phyloP scores from a whole-genome alignment of 2,888 invertebrate species.

The Pristionchus entomophagus region DNA sequence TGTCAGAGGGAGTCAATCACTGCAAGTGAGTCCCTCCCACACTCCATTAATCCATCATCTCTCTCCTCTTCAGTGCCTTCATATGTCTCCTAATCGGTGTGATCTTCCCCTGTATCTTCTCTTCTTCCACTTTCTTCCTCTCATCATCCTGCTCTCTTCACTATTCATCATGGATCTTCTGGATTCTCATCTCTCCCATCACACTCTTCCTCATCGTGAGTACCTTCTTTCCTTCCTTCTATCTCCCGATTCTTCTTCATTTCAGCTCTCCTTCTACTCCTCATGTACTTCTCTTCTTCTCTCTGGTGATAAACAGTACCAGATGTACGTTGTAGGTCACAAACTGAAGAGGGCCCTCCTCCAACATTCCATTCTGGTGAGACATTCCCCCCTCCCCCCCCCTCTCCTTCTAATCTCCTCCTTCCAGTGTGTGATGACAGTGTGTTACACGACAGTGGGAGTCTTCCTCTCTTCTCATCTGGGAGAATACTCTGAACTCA shows the following conservation, averaged over 20 bases:
- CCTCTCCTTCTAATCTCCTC: neutral
- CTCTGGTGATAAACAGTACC: constrained; percentile 70
- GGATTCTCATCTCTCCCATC: constrained; percentile 69
- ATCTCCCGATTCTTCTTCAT: neutral
- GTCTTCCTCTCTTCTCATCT: constrained; percentile 51
- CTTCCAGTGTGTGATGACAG: constrained; percentile 60
- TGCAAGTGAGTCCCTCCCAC: constrained; percentile 52
- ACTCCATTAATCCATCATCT: neutral
- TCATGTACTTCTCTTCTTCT: constrained; percentile 69
- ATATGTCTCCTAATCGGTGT: constrained; percentile 67
- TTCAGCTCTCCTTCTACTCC: constrained; percentile 70
- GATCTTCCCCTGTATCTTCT: constrained; percentile 63
- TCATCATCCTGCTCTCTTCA: constrained; percentile 61
- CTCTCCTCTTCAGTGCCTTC: constrained; percentile 53
- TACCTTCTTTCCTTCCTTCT: neutral
- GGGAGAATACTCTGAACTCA: constrained; percentile 49
- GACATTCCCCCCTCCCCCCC: neutral
- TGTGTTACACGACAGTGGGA: constrained; percentile 53
- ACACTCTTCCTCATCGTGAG: constrained; percentile 66
- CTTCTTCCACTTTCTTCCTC: constrained; percentile 63
- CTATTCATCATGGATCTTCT: constrained; percentile 64
- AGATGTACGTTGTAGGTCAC: constrained; percentile 65
- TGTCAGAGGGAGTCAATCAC: constrained; percentile 63
- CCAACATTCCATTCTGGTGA: constrained; percentile 67
- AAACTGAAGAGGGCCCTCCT: constrained; percentile 63